Evolutionary conservation across 1,140 invertebrate genomes (phyloP).

Genomic region (Trichonephila clavipes): DNA sequence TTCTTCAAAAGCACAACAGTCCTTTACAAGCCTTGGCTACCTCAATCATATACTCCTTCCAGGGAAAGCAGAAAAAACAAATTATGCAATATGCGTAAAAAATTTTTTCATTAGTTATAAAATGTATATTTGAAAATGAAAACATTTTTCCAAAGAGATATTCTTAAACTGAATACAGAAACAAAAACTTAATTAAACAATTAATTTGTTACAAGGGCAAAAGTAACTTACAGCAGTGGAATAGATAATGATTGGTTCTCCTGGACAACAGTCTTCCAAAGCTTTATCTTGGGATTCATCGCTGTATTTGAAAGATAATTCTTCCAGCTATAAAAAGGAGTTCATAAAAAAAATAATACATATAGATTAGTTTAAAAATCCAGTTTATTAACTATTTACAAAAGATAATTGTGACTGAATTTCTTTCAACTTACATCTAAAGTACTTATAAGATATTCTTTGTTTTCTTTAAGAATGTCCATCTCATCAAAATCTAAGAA

Average conservation of each 20-base stretch:
- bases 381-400: no score
- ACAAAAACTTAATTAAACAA: not conserved
- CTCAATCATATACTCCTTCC: no score
- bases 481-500: conserved; percentile 94
- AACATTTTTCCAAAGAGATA: not conserved
- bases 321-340: conserved; percentile 85
- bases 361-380: no score
- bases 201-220: conserved; percentile 37
- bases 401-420: not conserved
- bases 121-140: not conserved
- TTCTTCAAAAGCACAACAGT: no score
- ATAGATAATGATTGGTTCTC: conserved; percentile 90
- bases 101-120: not conserved
- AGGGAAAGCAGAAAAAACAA: no score
- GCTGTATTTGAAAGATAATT: conserved; percentile 88
- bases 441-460: conserved; percentile 90
- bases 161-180: not conserved
- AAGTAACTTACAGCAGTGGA: conserved; percentile 76
- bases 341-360: not conserved
- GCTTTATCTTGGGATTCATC: conserved; percentile 91
- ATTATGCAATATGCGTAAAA: no score
- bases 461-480: conserved; percentile 88
- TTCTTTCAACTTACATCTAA: conserved; percentile 87
- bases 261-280: conserved; percentile 94
- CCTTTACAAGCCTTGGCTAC: no score